A percentile compares a stretch with the other conserved stretches of the same genome.
Conservation (phyloP, 2,888 invertebrate species). For the Coenonympha glycerion region DNA sequence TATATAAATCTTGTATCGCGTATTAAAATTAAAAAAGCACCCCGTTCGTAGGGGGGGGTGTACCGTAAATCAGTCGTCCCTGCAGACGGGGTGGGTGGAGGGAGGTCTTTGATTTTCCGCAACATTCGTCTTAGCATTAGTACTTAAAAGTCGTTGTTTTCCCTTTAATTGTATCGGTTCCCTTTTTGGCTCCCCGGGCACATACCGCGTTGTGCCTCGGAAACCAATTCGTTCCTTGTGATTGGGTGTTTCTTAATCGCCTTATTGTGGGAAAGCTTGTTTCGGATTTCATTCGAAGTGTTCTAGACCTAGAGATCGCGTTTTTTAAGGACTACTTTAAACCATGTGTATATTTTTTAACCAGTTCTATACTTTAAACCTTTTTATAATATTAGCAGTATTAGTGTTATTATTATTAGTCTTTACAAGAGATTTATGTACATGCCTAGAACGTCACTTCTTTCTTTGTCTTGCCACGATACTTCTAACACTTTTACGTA, state of each 20-base stretch:
- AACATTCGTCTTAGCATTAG: conserved; percentile 75
- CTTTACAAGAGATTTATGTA: no score
- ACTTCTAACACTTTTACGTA: no score
- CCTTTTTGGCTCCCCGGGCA: conserved; percentile 36
- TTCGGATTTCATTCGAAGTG: not conserved
- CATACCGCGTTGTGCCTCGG: conserved; percentile 14
- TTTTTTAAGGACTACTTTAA: no score
- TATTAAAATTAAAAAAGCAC: conserved; percentile 45
- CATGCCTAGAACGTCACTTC: no score
- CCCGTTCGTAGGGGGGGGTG: conserved; percentile 47
- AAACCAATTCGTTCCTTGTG: conserved; percentile 4
- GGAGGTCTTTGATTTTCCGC: conserved; percentile 71
- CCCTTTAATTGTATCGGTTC: conserved; percentile 73
- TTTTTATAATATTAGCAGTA: no score
- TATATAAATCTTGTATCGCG: conserved; percentile 28
- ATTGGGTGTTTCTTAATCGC: conserved; percentile 11
- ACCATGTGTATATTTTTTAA: no score
- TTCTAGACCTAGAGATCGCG: not conserved
- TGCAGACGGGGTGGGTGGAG: conserved; percentile 44
- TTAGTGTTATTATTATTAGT: no score
- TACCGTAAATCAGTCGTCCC: conserved; percentile 71
- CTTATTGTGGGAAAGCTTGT: not conserved
- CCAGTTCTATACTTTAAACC: no score
- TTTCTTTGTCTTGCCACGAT: no score
- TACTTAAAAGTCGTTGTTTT: conserved; percentile 68